Evolutionary conservation across 2,113 vertebrate genomes (phyloP), one percentile per base, ranked within the genome.

Genomic region (Brachypteracias leptosomus): DNA sequence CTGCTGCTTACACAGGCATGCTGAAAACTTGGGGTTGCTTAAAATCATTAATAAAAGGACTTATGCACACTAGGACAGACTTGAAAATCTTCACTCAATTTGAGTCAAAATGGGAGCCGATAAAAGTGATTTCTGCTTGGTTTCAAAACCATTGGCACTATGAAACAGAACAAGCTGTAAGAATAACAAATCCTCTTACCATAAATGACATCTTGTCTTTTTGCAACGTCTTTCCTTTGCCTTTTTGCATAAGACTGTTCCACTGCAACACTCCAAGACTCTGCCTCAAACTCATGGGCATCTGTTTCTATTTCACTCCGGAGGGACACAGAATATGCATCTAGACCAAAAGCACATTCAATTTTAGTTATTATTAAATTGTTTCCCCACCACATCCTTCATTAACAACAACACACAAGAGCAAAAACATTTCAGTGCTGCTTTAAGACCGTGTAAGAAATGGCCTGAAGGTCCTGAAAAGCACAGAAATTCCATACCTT

Each of bases 151-250:
- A 44, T 38, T 36, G 25, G 18, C 63, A 77, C 9, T 5, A 25
- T 1, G 59, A 77, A 95, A 51, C 0, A 47, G 44, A 24, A 31
- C 3, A 61, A 16, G 40, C 6, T 44, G 2, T 4, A 66, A 74
- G 42, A 93, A 59, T 16, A 49, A 74, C 29, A 62, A 79, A 55
- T 9, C 7, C 9, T 85, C 98, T 98, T 89, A 99, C 99, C 99
- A 28, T 99, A 99, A 66, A 99, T 99, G 42, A 99, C 99, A 82
- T 99, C 99, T 94, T 99, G 99, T 81, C 99, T 98, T 93, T 99
- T 99, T 31, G 98, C 92, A 24, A 95, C 93, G 0, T 99, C 98
- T 95, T 98, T 99, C 66, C 97, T 98, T 73, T 99, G 98, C 40
- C 96, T 98, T 95, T 98, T 99, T 33, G 97, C 96, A 28, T 98